Percentiles rank a stretch among this genome's conserved stretches.
Evolutionary conservation across 2,113 vertebrate genomes (phyloP).

Genomic region (Jacana jacana): DNA sequence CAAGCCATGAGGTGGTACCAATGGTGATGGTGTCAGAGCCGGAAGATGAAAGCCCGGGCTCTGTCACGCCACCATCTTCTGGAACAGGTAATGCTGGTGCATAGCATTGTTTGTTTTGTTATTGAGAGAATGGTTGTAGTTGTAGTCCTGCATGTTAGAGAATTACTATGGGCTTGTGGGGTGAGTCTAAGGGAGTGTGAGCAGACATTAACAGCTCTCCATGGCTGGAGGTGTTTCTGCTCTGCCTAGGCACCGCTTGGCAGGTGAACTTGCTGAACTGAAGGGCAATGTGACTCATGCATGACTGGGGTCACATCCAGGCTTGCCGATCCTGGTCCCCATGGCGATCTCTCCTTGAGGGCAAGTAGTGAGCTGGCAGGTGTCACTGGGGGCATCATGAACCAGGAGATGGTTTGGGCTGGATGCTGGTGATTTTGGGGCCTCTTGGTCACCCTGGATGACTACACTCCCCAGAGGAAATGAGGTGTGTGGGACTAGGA

Average conservation of each 20-base stretch:
- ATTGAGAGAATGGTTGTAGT: background rate
- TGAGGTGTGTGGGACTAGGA: background rate
- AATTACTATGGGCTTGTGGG: background rate
- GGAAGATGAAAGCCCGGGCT: constrained; percentile 92
- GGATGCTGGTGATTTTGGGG: background rate
- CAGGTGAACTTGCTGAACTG: background rate
- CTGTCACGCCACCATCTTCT: constrained; percentile 88
- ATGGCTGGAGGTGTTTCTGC: background rate
- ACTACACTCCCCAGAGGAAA: background rate
- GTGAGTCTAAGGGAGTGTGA: background rate
- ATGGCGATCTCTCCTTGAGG: fast-evolving
- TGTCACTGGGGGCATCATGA: background rate
- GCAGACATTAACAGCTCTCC: fast-evolving
- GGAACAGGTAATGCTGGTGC: constrained; percentile 75
- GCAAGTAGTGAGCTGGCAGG: background rate
- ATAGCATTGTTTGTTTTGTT: background rate
- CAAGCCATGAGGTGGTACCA: constrained; percentile 86
- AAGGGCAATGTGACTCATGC: background rate
- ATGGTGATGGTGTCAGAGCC: constrained; percentile 93
- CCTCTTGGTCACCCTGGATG: background rate
- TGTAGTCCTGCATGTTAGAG: fast-evolving
- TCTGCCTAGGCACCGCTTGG: background rate
- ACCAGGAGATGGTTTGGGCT: background rate
- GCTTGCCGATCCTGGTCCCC: background rate
- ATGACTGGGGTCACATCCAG: background rate